A percentile compares a stretch with the other conserved stretches of the same genome.
phyloP scores from a whole-genome alignment of 2,888 invertebrate species.

The Lymantria monacha region DNA sequence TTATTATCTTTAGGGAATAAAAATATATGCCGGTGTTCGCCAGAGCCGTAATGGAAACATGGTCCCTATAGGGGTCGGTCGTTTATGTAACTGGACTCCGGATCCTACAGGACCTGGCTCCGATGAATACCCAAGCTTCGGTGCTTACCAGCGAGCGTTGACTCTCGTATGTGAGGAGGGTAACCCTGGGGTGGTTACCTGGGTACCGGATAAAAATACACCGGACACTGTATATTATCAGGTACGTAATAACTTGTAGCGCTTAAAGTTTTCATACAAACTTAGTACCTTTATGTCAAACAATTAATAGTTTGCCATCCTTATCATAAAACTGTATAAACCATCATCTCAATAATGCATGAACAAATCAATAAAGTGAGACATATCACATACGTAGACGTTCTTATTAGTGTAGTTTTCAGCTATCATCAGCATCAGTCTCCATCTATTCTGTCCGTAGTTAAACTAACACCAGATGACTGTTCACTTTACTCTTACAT shows the following conservation, averaged over 20 bases:
- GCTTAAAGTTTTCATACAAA: not conserved
- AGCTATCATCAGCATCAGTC: conserved; percentile 9
- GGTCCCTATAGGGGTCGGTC: conserved; percentile 89
- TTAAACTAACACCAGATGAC: conserved; percentile 11
- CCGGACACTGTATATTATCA: conserved; percentile 97
- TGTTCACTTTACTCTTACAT: conserved; percentile 18
- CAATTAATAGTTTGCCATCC: not conserved
- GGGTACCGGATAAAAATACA: conserved; percentile 93
- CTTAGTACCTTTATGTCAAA: not conserved
- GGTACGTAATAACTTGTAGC: conserved; percentile 66
- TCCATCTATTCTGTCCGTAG: conserved; percentile 18
- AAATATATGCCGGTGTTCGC: conserved; percentile 91
- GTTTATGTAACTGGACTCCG: conserved; percentile 94
- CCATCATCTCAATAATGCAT: too few species aligned
- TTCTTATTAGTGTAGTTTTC: not conserved
- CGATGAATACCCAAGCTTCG: conserved; percentile 93
- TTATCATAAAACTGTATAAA: too few species aligned
- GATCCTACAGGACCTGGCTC: conserved; percentile 87
- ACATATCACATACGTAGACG: not conserved
- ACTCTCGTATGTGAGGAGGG: conserved; percentile 92
- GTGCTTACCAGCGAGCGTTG: conserved; percentile 93
- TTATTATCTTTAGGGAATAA: conserved; percentile 86
- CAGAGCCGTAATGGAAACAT: conserved; percentile 86
- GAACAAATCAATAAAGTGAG: too few species aligned
- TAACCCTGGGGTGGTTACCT: conserved; percentile 91